Base-by-base conservation (phyloP, 2,113 vertebrate genomes). In the Solea solea region DNA sequence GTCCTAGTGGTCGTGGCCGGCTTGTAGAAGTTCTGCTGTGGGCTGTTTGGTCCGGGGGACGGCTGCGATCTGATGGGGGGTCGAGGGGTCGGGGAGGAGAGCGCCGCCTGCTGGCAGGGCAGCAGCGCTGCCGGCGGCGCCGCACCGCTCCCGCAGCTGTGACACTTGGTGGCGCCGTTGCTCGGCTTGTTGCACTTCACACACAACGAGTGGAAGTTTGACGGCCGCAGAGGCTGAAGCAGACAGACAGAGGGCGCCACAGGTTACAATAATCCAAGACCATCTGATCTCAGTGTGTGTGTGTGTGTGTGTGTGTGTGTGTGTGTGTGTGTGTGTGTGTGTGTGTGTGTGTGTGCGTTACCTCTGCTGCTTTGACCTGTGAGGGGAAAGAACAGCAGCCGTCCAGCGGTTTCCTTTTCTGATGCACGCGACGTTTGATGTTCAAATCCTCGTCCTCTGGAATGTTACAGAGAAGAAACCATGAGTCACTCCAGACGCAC, bases 31-130 rank as follows among this genome's bases (percentile, higher is more conserved):
- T 88, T 95, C 87, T 93, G 91, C 70, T 83, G 93, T 64, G 88
- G 87, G 86, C 88, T 87, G 88, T 93, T 94, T 46, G 94, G 94
- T 79, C 91, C 93, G 74, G 91, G 28, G 73, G 92, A 89, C 76
- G 81, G 68, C 57, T 93, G 95, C 48, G 95, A 90, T 86, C 94
- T 94, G 90, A 96, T 94, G 74, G 97, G 94, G 9, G 95, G 93
- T 21, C 96, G 92, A 11, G 95, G 87, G 48, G 94, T 90, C 27
- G 93, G 91, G 64, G 93, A 88, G 3, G 76, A 89, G 85, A 93
- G 92, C 64, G 92, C 44, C 84, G 91, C 76, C 90, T 91, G 94
- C 57, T 74, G 93, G 79, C 65, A 89, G 80, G 91, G 27, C n/a
- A 93, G 92, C 82, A 87, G 90, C 21, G 81, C 45, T 48, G 44